Evolutionary conservation across 2,888 invertebrate species (phyloP), one percentile per base, ranked within the genome.

Genomic region (Lasioglossum zephyrum): DNA sequence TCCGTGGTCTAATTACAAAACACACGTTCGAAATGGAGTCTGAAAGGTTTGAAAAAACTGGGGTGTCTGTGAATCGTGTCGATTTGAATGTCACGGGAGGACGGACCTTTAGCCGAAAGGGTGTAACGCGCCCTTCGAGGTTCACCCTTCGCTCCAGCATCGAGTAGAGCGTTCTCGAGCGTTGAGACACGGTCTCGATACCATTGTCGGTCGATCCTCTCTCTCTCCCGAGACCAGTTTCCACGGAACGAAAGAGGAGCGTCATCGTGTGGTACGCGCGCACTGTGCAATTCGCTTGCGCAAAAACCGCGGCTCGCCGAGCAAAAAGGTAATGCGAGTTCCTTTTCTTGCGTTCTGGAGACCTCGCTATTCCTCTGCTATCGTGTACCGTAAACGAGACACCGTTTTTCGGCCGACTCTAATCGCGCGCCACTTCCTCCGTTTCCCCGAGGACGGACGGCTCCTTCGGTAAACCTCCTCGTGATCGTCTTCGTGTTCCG

Each of bases 121-220:
- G 70, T 41, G 31, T 47, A n/a, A 63, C 69, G 5, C 16, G 18
- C 63, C n/a, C 69, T 69, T 41, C 79, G 57, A 36, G 44, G 44
- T 47, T 36, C 36, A 63, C 41, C 82, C 79, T 66, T 63, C 57
- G 49, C 47, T 31, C 31, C 31, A 22, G 16, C 41, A 16, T n/a
- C 26, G 57, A 60, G 49, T 4, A 39, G 41, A 39, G 36, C 73
- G 49, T 53, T 57, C 72, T 70, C n/a, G 73, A 60, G 73, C 49
- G 60, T 76, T 5, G 44, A 8, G n/a, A 66, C 79, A 84, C 70
- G 73, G 78, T 39, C 76, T 88, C 89, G 90, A 88, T 90, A 87
- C 88, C 83, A 88, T 92, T 90, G 90, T 89, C 84, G 89, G 87
- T 85, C 87, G 88, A 90, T 90, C 82, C 87, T 60, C 60, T 60